Evolutionary conservation across 2,797 vertebrate genomes (phyloP).

Genomic region (Sardinella longiceps): DNA sequence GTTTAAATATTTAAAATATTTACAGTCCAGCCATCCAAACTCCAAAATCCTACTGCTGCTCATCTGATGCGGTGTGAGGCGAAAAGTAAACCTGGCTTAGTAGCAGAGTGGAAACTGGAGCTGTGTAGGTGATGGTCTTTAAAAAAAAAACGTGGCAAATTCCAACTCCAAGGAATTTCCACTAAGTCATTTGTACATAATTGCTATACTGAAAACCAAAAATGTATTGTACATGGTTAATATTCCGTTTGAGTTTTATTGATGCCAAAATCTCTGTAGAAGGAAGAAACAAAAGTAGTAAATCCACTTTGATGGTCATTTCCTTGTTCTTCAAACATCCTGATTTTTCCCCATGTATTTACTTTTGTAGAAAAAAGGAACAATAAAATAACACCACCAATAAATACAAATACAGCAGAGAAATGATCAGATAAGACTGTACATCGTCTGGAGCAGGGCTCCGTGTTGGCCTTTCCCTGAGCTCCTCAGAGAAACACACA

Average conservation of each 20-base stretch:
- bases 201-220: conserved; percentile 66
- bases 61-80: conserved; percentile 60
- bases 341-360: conserved; percentile 66
- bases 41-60: conserved; percentile 70
- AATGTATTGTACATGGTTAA: conserved; percentile 77
- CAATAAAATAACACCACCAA: conserved; percentile 71
- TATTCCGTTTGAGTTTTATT: conserved; percentile 17
- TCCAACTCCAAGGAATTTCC: conserved; percentile 52
- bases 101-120: conserved; percentile 70
- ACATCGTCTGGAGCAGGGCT: conserved; percentile 52
- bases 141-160: conserved; percentile 46
- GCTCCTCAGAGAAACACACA: conserved; percentile 72
- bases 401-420: conserved; percentile 84
- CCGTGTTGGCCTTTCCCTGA: conserved; percentile 75
- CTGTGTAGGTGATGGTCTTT: conserved; percentile 61
- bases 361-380: conserved; percentile 67
- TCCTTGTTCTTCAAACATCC: conserved; percentile 62
- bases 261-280: conserved; percentile 64
- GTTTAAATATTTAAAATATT: conserved; percentile 97
- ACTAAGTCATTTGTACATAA: conserved; percentile 58
- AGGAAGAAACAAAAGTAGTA: conserved; percentile 65
- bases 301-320: conserved; percentile 72
- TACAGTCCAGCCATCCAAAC: conserved; percentile 90
- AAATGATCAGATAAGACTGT: conserved; percentile 76
- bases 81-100: conserved; percentile 64